These are phyloP conservation scores for Galaxias olidus DNA, from an alignment of 2,797 vertebrate genomes.

Conservation along the genomic window DNA sequence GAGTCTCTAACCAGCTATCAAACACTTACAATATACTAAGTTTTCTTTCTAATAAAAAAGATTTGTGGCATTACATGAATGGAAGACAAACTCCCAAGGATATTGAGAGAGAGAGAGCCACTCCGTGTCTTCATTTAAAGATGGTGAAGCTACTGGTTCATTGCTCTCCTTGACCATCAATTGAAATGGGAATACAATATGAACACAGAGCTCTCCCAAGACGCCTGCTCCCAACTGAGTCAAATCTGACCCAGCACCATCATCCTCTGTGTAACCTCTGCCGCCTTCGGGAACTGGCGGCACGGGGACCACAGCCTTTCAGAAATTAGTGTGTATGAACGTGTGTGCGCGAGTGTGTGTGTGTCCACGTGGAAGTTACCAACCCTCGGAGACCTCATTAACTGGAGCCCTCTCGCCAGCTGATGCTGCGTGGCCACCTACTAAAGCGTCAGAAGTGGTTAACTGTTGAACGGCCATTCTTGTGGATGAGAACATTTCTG, in stretches of 20 bases:
- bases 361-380: conserved; percentile 38
- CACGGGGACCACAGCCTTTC: conserved; percentile 12
- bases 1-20: not conserved
- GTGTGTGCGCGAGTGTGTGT: conserved; percentile 20
- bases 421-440: conserved; percentile 56
- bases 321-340: conserved; percentile 45
- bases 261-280: conserved; percentile 37
- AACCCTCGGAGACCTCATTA: conserved; percentile 85
- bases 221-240: conserved; percentile 32
- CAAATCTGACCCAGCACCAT: conserved; percentile 46
- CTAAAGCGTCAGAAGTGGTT: conserved; percentile 47
- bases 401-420: conserved; percentile 66
- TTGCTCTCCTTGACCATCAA: conserved; percentile 32
- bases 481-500: not conserved
- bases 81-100: conserved; percentile 8
- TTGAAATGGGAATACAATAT: conserved; percentile 37
- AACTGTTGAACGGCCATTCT: conserved; percentile 16
- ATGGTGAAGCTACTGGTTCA: not conserved
- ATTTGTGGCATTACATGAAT: conserved; percentile 8
- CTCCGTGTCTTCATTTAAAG: conserved; percentile 13
- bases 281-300: conserved; percentile 39
- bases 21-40: too few species aligned
- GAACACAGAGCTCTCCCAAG: conserved; percentile 38
- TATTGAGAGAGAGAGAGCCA: conserved; percentile 6
- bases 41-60: too few species aligned